phyloP scores from a whole-genome alignment of 2,797 vertebrate species.

The Pseudochromis fuscus region DNA sequence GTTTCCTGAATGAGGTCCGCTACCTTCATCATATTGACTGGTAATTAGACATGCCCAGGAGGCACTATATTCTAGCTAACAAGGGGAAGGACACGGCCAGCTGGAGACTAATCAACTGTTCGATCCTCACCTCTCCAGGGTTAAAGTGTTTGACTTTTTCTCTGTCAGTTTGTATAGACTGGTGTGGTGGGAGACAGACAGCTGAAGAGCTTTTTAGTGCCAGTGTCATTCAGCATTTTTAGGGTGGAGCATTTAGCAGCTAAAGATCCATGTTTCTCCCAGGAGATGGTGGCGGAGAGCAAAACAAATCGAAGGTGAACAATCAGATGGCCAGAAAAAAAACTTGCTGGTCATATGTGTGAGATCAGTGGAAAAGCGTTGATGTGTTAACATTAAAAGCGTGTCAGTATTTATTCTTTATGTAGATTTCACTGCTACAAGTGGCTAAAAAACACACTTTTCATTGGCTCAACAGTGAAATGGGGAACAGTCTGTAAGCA shows the following conservation, averaged over 20 bases:
- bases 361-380: too few species aligned
- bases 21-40: conserved; percentile 4
- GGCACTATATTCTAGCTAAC: conserved; percentile 9
- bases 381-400: too few species aligned
- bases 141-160: background rate
- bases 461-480: background rate
- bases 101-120: conserved; percentile 46
- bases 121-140: conserved; percentile 23
- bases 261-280: background rate
- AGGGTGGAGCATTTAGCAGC: background rate
- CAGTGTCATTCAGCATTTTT: conserved; percentile 1
- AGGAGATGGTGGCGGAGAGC: background rate
- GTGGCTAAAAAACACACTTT: background rate
- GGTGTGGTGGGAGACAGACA: background rate
- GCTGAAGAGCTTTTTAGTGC: conserved; percentile 13
- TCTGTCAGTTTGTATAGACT: conserved; percentile 7
- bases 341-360: background rate
- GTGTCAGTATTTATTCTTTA: background rate
- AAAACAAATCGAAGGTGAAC: background rate
- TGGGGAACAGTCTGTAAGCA: too few species aligned
- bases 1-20: conserved; percentile 5
- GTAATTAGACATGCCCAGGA: conserved; percentile 14
- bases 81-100: conserved; percentile 10
- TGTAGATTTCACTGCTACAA: background rate
- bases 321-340: background rate